Percentiles rank a stretch among this genome's conserved stretches.
These are phyloP conservation scores for Rhizoglyphus robini DNA, from an alignment of 1,140 invertebrate species.

Conservation along the genomic window DNA sequence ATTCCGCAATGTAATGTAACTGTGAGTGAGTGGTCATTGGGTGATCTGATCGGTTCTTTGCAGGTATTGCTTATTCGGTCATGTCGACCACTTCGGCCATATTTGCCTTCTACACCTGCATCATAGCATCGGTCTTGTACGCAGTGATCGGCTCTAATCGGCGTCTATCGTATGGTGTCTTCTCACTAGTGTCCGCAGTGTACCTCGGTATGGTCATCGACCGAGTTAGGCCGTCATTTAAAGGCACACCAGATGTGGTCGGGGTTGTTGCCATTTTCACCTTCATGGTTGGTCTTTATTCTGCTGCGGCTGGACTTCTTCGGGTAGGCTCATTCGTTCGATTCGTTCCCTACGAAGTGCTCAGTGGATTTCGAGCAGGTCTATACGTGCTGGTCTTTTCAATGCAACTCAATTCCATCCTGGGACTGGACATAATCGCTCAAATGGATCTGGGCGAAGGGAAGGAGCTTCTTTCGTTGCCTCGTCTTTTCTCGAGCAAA, in stretches of 20 bases:
- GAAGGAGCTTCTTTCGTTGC: neutral
- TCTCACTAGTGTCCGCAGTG: neutral
- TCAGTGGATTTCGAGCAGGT: slow-evolving; percentile 10
- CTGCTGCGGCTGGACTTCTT: neutral
- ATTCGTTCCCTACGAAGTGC: slow-evolving; percentile 2
- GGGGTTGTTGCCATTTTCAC: neutral
- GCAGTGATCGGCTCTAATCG: neutral
- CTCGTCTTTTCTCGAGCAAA: neutral
- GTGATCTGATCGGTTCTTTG: neutral
- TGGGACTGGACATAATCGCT: neutral
- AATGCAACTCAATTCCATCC: neutral
- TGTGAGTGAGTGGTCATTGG: neutral
- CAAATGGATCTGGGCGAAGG: slow-evolving; percentile 2
- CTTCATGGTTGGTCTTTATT: neutral
- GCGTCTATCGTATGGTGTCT: slow-evolving; percentile 5
- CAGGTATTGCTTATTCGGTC: slow-evolving; percentile 4
- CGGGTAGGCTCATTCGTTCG: neutral
- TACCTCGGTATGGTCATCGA: neutral
- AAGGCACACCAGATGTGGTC: neutral
- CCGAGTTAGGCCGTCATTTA: neutral
- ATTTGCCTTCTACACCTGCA: neutral
- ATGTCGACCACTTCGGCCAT: neutral
- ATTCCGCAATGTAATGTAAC: slow-evolving; percentile 11
- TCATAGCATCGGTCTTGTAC: neutral
- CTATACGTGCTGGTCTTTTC: neutral